Base-by-base conservation (phyloP, 1,140 invertebrate genomes). In the Arctopsyche grandis region DNA sequence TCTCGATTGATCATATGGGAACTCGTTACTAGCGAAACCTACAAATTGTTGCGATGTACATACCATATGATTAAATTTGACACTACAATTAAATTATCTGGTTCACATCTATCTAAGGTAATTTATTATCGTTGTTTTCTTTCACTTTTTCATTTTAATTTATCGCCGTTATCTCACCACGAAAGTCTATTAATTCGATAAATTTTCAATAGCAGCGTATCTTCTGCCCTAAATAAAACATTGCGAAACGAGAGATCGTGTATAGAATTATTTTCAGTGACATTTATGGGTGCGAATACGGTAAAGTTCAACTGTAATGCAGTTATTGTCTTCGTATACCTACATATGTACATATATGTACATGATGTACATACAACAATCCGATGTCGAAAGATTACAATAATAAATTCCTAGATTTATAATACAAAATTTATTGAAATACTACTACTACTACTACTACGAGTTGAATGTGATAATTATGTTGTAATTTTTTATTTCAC, bases 261-360 rank as follows among this genome's bases (percentile, higher is more conserved):
- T 29, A 22, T 66, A 66, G 63, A 66, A 66, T 26, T 66, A 66
- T 66, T 66, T 26, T 66, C 63, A 22, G 14, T 66, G 63, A 66
- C 63, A 66, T 66, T 66, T 66, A 26, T 5, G 22, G 24, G 22
- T 66, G 22, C 24, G 5, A 66, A 26, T 22, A 14, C 24, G 1
- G 14, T 66, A 66, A 66, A 66, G 63, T 66, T 66, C 63, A 66
- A 22, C 63, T 1, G 5, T 26, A 66, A 66, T 66, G 63, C 26
- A 21, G 63, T 66, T 66, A 66, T 66, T 66, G 63, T 66, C 26
- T 66, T 66, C 24, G 12, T 46, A 46, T 46, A 46, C 12, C 5
- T 46, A 46, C 12, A 46, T 46, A 46, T 46, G 12, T 46, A 52
- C 16, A 52, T 52, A 52, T 12, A 52, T 52, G 1, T 5, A 52